Base-by-base conservation (phyloP, 2,797 vertebrate genomes). In the Urocyon cinereoargenteus region DNA sequence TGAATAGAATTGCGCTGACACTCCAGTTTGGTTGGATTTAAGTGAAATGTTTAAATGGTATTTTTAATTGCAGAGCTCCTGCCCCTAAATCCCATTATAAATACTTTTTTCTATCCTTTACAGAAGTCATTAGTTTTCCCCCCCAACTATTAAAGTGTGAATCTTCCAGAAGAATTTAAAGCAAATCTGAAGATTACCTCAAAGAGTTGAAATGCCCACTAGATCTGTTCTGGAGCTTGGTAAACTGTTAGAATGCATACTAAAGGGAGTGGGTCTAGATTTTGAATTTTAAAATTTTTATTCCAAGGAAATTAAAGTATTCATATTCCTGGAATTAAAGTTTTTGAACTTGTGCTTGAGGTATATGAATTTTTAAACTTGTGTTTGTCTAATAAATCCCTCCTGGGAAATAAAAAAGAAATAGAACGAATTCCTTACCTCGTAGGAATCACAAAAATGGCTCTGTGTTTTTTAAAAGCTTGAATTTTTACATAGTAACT, bases 51-150 rank as follows among this genome's bases (percentile, higher is more conserved):
- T 98, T 92, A 97, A 98, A 91, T 6, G 6, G 24, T 96, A 85
- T 95, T 98, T 98, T 98, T 97, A 98, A 98, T 96, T 98, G 96
- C 93, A 98, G 97, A 81, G 13, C 59, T 94, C 96, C 77, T 96
- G 79, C 96, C 53, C 81, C n/a, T 96, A 96, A 68, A 0, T 31
- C 59, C 97, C 87, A 68, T 86, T 97, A 77, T 96, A 97, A 98
- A 94, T 97, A 51, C 57, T 95, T 88, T 86, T 93, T 96, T 96
- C 96, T 93, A 82, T 95, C 93, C 93, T 79, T 73, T 97, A 92
- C 95, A 98, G 92, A 97, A 98, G 40, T 78, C 81, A 95, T 93
- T 98, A 53, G n/a, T 98, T 98, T 98, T 13, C 78, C 96, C 92
- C 97, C 45, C 95, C 49, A 90, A 14, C 72, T 94, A 84, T 92